Percentiles rank a stretch among this genome's conserved stretches.
Conservation (phyloP, 2,888 invertebrate genomes). For the Brachyopa scutellaris region DNA sequence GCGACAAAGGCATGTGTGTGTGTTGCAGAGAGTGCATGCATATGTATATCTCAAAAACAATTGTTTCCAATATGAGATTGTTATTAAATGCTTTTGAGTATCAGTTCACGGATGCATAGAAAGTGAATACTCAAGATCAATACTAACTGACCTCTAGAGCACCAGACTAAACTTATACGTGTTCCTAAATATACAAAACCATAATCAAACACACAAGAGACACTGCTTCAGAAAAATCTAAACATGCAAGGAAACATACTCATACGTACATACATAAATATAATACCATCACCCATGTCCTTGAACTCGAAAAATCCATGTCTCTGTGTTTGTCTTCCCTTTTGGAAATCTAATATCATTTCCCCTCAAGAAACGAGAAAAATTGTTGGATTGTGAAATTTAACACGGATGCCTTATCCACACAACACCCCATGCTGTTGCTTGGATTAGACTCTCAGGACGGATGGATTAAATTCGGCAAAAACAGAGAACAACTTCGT, state of each 20-base stretch:
- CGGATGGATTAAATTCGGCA: slow-evolving; percentile 69
- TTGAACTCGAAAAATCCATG: slow-evolving; percentile 60
- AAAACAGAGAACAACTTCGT: slow-evolving; percentile 29
- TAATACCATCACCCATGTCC: slow-evolving; percentile 37
- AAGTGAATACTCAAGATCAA: slow-evolving; percentile 42
- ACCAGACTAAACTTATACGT: too few relatives aligned
- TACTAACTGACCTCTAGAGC: too few relatives aligned
- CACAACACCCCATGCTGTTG: slow-evolving; percentile 63
- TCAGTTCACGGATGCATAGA: neutral
- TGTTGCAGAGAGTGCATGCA: neutral
- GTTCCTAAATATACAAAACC: neutral
- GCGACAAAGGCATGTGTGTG: neutral
- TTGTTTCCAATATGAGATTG: slow-evolving; percentile 42
- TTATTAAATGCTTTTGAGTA: slow-evolving; percentile 1
- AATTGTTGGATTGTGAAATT: slow-evolving; percentile 65
- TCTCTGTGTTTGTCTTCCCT: slow-evolving; percentile 4
- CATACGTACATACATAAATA: neutral
- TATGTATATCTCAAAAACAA: neutral
- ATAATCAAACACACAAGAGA: too few relatives aligned
- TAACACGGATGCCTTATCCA: slow-evolving; percentile 68
- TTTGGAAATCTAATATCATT: slow-evolving; percentile 62
- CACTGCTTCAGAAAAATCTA: too few relatives aligned
- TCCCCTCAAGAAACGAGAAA: neutral
- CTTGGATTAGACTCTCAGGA: slow-evolving; percentile 67
- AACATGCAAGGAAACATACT: neutral